Base-by-base conservation (phyloP, 92 coral and sea anemone species). In the Metridium senile region DNA sequence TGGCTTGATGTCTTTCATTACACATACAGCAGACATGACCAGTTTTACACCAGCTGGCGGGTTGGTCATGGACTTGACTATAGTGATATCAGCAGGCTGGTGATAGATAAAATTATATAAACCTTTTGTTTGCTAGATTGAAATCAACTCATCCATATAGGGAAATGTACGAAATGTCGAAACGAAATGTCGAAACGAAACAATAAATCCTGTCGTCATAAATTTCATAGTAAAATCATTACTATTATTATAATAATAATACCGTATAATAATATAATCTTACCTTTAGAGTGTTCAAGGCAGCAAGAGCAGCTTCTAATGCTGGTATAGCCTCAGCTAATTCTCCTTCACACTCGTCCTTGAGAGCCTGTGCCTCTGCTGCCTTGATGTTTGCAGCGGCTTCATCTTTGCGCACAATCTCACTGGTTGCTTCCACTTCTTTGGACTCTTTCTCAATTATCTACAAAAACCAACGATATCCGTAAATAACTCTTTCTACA, bases 41-140 rank as follows among this genome's bases (percentile, higher is more conserved):
- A 96, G 99, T 77, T 96, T 96, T 29, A 96, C 96, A 19, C 97
- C 99, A n/a, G 97, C 97, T 11, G 99, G 99, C 32, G 99, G 99
- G 74, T 92, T 96, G 33, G 79, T 70, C 99, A 96, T 92, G 61
- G 97, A 88, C 89, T 96, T 96, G 17, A 96, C 99, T 32, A 96
- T 92, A 1, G 99, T 96, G 84, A 96, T 96, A 57, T 96, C 99
- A 45, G 99, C 92, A 59, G 99, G 99, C 99, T 95, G 85, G 62
- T 67, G 57, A 53, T 1, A n/a, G 1, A 74, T 71, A 45, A 19
- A 47, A 70, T 3, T 0, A 35, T 9, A 34, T 16, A 68, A 8
- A 20, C 2, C n/a, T 28, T 25, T 30, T 39, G 2, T 34, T 3
- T 8, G 19, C 9, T n/a, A n/a, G n/a, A n/a, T n/a, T n/a, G n/a